Base-by-base conservation (phyloP, 1,140 invertebrate species). In the Lordiphosa stackelbergi region DNA sequence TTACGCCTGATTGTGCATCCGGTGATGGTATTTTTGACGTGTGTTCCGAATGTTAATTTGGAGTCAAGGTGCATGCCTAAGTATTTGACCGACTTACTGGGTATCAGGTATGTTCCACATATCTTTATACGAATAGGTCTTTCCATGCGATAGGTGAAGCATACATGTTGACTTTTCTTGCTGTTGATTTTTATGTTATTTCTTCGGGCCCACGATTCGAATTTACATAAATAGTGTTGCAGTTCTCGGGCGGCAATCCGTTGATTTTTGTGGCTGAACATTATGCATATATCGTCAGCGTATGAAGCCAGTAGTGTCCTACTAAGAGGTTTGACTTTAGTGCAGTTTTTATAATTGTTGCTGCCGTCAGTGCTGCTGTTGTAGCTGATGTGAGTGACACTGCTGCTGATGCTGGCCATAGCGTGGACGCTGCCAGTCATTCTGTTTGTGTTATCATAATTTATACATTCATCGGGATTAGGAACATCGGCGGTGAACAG, bases 401-500 rank as follows among this genome's bases (percentile, higher is more conserved):
- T 31, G 28, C 28, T 7, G 28, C 28, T 31, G 7, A 2, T 31
- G 22, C 28, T 31, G 28, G 1, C 28, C 2, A 31, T 2, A 7
- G 6, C 22, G 1, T 31, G 28, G 1, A 7, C 7, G 1, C 28
- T 2, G 5, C 19, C 19, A 3, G 19, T 19, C 0, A 3, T 3
- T 3, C 3, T 19, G 19, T 19, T 19, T 1, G 2, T 3, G 19
- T 19, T 19, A 3, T 19, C 6, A 3, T 7, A 31, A 3, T 31
- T 36, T 5, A 16, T 53, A 9, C 16, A 3, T 2, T 53, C 51
- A 41, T 19, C 28, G 11, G 9, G 12, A 8, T 9, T 2, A n/a
- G 53, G 53, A 11, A 54, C 37, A 19, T 54, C 53, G 2, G 40
- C 38, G 1, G 53, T 54, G 8, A 35, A 54, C n/a, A 54, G 6